Evolutionary conservation across 2,797 vertebrate genomes (phyloP), one percentile per base, ranked within the genome.

Genomic region (Liasis olivaceus): DNA sequence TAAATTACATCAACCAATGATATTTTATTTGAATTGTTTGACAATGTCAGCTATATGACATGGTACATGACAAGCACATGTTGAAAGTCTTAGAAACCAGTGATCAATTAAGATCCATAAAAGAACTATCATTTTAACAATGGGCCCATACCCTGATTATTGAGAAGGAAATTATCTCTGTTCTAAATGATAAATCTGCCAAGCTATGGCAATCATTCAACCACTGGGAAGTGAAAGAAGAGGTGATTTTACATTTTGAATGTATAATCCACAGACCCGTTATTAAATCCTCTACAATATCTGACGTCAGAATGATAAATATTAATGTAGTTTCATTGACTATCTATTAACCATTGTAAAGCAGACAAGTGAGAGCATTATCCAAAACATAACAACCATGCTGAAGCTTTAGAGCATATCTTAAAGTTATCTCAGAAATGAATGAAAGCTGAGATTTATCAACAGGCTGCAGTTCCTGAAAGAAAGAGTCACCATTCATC

Each of bases 361-460:
- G 84, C 42, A 89, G 90, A 92, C 60, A 63, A 22, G 63, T 1
- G 0, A 64, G 69, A 87, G 17, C 2, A 0, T 91, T 1, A 17
- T 62, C 64, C 62, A 54, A 3, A 0, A 64, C 42, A 90, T 62
- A 92, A 84, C 88, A 93, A 31, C 42, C 85, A 59, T 1, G 4
- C 42, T n/a, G 72, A 91, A 66, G 81, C 86, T 90, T 47, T 88
- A 59, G 0, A 0, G 24, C 0, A 0, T 4, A 14, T 64, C 85
- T 90, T 58, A 88, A 0, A 0, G 0, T 0, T 22, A 89, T 89
- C 81, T 63, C 6, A 28, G 36, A 85, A 84, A 1, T 92, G 72
- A 92, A 90, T 85, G 56, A 90, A 90, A 63, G 51, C 28, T 62
- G 63, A 88, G 85, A 88, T 88, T 88, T 92, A 92, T 89, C n/a